A percentile compares a stretch with the other conserved stretches of the same genome.
Conservation (phyloP, 2,113 vertebrate genomes). For the Athene cunicularia region DNA sequence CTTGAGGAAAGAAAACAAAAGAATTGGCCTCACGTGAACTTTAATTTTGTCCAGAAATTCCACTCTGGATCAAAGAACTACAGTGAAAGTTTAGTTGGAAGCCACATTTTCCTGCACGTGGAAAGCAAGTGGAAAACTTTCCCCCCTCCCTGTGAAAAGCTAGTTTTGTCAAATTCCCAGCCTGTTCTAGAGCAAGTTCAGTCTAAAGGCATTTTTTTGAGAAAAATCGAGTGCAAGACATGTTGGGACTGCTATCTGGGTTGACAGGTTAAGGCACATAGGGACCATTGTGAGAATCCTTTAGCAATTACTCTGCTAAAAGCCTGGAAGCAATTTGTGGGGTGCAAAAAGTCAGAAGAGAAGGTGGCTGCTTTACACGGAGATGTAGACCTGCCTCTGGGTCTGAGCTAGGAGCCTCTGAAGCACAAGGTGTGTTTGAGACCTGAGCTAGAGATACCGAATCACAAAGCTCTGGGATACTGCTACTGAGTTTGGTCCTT, state of each 20-base stretch:
- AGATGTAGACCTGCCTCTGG: background rate
- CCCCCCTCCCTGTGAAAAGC: background rate
- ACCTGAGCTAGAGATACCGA: background rate
- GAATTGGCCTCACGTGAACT: background rate
- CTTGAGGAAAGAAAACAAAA: conserved; percentile 46
- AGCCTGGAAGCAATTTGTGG: background rate
- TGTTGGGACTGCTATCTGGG: background rate
- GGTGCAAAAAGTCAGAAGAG: background rate
- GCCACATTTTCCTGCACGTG: background rate
- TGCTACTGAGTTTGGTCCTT: background rate
- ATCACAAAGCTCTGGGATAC: background rate
- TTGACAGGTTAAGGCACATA: background rate
- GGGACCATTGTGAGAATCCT: rapidly evolving
- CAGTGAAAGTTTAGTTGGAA: conserved; percentile 19
- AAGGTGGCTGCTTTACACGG: background rate
- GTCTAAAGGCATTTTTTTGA: background rate
- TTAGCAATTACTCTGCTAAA: background rate
- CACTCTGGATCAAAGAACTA: conserved; percentile 7
- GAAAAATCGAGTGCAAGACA: background rate
- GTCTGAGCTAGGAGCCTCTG: background rate
- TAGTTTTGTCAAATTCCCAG: background rate
- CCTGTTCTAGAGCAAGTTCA: background rate
- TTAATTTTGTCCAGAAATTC: conserved; percentile 20
- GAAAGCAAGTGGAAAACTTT: background rate
- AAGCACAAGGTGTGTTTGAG: background rate